A percentile compares a stretch with the other conserved stretches of the same genome.
These are phyloP conservation scores for Crypturellus tataupa DNA, from an alignment of 2,797 vertebrate genomes.

Conservation along the genomic window DNA sequence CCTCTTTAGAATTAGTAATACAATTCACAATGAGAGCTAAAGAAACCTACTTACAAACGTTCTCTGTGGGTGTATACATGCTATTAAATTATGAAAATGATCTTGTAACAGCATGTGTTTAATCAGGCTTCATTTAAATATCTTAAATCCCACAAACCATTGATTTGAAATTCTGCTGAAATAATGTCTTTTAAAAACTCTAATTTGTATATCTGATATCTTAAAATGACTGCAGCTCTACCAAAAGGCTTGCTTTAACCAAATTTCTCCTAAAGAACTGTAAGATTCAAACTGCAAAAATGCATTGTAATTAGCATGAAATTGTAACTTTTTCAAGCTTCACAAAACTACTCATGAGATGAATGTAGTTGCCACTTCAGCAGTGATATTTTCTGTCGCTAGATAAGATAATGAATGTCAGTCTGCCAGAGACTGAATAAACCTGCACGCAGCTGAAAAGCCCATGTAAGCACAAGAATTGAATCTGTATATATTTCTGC, in stretches of 20 bases:
- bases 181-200: background rate
- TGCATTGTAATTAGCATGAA: background rate
- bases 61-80: background rate
- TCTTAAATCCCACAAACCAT: background rate
- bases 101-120: background rate
- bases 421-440: constrained; percentile 33
- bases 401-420: constrained; percentile 19
- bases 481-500: constrained; percentile 15
- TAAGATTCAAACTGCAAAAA: background rate
- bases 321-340: background rate
- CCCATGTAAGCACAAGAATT: constrained; percentile 14
- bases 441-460: constrained; percentile 7
- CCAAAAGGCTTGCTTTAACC: background rate
- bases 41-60: background rate
- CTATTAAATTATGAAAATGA: background rate
- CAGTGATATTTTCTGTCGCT: background rate
- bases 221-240: background rate
- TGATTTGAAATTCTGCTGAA: background rate
- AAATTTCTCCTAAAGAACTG: background rate
- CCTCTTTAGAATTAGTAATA: background rate
- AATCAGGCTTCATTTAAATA: background rate
- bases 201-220: background rate
- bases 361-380: background rate
- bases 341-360: background rate
- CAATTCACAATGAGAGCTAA: background rate